These are phyloP conservation scores for Calvadosia cruxmelitensis DNA, from an alignment of 30 jellyfish, hydroid and myxozoan species.

Conservation along the genomic window DNA sequence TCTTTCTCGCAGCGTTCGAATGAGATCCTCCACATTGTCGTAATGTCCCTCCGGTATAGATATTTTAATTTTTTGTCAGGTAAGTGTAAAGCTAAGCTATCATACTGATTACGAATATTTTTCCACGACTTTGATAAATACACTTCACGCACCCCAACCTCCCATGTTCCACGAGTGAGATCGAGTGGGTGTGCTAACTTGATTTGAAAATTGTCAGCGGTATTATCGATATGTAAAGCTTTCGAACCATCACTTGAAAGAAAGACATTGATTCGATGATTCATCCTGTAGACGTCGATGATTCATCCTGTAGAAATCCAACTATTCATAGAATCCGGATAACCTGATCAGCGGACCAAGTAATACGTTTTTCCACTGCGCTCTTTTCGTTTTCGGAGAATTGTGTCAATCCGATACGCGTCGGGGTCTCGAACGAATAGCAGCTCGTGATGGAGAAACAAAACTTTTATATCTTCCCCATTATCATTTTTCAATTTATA, in stretches of 20 bases:
- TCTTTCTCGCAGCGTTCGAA: background rate
- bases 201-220: background rate
- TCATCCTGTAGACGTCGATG: background rate
- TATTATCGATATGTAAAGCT: background rate
- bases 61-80: background rate
- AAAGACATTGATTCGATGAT: background rate
- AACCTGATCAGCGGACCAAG: background rate
- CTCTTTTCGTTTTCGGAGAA: conserved; percentile 2
- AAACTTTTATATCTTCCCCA: background rate
- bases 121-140: no score
- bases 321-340: background rate
- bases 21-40: background rate
- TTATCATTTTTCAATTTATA: background rate
- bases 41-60: background rate
- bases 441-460: background rate
- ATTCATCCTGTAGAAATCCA: background rate
- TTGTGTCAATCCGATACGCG: conserved; percentile 24
- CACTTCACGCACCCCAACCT: background rate
- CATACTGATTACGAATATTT: no score
- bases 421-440: conserved; percentile 18
- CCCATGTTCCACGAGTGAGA: background rate
- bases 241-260: background rate
- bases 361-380: background rate
- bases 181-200: background rate
- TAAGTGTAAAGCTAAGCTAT: no score